These are phyloP conservation scores for Bos javanicus DNA, from an alignment of 2,113 vertebrate species.

Conservation along the genomic window DNA sequence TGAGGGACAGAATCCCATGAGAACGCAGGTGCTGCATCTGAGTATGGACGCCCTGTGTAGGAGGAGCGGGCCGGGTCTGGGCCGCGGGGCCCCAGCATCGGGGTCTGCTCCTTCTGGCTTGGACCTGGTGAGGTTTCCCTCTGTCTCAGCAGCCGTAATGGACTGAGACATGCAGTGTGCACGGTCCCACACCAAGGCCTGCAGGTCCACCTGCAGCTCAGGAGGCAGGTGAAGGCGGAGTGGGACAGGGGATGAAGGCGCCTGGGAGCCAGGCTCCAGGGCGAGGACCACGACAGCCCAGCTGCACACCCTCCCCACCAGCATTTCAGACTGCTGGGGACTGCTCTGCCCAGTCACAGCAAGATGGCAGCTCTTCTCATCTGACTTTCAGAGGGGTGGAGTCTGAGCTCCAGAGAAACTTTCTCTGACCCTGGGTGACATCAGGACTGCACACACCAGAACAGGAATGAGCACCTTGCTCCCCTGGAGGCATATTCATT, in stretches of 20 bases:
- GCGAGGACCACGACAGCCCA: not conserved
- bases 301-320: not conserved
- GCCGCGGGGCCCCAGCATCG: accelerated
- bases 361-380: not conserved
- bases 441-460: not conserved
- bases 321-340: not conserved
- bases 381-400: not conserved
- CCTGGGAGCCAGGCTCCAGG: not conserved
- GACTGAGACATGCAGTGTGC: not conserved
- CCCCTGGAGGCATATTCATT: not conserved
- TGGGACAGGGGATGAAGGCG: not conserved
- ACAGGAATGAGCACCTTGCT: not conserved
- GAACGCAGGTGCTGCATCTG: accelerated
- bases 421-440: not conserved
- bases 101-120: too few species aligned
- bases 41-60: accelerated
- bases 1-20: not conserved
- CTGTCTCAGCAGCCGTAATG: not conserved
- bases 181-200: not conserved
- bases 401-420: not conserved
- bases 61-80: accelerated
- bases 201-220: not conserved
- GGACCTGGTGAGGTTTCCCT: not conserved
- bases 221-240: not conserved
- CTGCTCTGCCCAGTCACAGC: not conserved